Conservation (phyloP, 64 coral and sea anemone species). For the Acropora tenuis region DNA sequence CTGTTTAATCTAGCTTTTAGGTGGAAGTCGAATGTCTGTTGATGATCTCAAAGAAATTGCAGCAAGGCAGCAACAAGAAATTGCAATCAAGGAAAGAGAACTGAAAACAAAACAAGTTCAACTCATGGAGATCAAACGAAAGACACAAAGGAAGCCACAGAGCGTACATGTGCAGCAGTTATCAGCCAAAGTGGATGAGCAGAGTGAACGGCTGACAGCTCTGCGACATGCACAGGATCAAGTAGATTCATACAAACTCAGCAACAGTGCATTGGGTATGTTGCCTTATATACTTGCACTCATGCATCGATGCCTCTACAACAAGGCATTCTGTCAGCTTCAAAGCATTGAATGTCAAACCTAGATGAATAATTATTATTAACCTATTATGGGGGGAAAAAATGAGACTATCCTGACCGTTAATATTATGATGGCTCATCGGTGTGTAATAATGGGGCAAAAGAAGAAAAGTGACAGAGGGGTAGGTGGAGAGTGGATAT, state of each 20-base stretch:
- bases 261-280: slow-evolving; percentile 79
- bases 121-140: slow-evolving; percentile 66
- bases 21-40: slow-evolving; percentile 52
- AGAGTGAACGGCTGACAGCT: slow-evolving; percentile 66
- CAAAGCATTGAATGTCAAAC: no score
- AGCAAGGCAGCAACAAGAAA: slow-evolving; percentile 82
- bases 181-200: slow-evolving; percentile 64
- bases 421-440: no score
- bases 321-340: no score
- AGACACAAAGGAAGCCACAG: slow-evolving; percentile 56
- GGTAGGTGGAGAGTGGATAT: no score
- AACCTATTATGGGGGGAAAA: no score
- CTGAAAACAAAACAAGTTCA: slow-evolving; percentile 76
- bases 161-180: slow-evolving; percentile 75
- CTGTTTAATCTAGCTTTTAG: slow-evolving; percentile 37
- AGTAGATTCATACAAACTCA: slow-evolving; percentile 62
- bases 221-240: slow-evolving; percentile 69
- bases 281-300: not conserved
- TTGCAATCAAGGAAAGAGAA: slow-evolving; percentile 77
- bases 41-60: slow-evolving; percentile 74
- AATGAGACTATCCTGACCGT: no score
- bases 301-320: no score
- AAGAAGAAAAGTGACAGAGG: no score
- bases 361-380: no score
- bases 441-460: no score